Evolutionary conservation across 2,797 vertebrate species (phyloP), one percentile per base, ranked within the genome.

Genomic region (Limosa lapponica): DNA sequence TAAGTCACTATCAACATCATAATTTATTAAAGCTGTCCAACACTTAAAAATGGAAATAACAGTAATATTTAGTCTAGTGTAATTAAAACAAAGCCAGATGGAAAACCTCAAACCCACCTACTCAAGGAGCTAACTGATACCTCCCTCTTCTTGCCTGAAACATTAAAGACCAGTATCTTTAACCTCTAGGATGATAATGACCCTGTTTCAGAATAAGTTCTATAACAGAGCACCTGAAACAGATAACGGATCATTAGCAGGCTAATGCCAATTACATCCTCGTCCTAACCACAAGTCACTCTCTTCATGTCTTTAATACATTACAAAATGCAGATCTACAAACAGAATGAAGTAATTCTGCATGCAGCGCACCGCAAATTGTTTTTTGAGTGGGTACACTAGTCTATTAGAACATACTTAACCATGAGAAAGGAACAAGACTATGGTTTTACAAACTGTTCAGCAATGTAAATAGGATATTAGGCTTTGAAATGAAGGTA

Each of bases 401-500:
- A 88, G 55, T 72, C 91, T 95, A 51, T 27, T 57, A 61, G 70
- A 49, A 54, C 83, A 93, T 74, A 94, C 65, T 95, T 77, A 94
- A 93, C 86, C 84, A 87, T 51, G 77, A 95, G 94, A 93, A 79
- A 94, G 93, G 95, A 96, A 93, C 80, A 84, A 87, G 44, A 85
- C 81, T 39, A 86, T 22, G 87, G 62, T 82, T 97, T 87, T 96
- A 95, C 80, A 92, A 95, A 93, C 77, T 95, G 83, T 87, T 95
- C 67, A 85, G 79, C 90, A 92, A 92, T 28, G 18, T 78, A 62
- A 95, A 93, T 93, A 92, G 88, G 87, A 81, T 95, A 66, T 87
- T 97, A 96, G 23, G 84, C 72, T 97, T 96, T 94, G 94, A 96
- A 96, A 97, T 90, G 48, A 97, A 97, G 89, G 87, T 97, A 98